Conservation (phyloP, 2,113 vertebrate species). For the Oxygymnocypris stewartii region DNA sequence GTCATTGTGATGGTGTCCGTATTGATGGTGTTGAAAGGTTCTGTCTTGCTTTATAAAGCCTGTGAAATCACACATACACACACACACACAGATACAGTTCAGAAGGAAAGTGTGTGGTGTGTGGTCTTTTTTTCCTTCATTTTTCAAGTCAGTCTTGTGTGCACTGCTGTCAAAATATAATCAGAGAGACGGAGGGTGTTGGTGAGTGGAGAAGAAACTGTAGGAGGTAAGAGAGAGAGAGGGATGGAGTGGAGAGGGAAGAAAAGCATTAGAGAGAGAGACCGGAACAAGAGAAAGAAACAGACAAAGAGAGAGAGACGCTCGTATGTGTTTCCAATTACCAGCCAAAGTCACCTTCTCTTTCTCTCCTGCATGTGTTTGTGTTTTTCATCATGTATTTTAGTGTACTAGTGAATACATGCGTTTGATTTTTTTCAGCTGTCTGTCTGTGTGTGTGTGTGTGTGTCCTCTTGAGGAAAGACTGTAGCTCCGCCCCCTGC, state of each 20-base stretch:
- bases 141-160: slow-evolving; percentile 70
- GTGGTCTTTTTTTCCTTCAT: slow-evolving; percentile 53
- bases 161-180: slow-evolving; percentile 71
- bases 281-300: slow-evolving; percentile 8
- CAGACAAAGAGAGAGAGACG: slow-evolving; percentile 66
- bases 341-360: slow-evolving; percentile 78
- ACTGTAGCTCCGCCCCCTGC: slow-evolving; percentile 50
- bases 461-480: slow-evolving; percentile 47
- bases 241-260: slow-evolving; percentile 23
- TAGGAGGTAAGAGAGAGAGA: slow-evolving; percentile 49
- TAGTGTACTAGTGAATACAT: slow-evolving; percentile 52
- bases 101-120: slow-evolving; percentile 36
- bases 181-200: slow-evolving; percentile 53
- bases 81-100: not conserved
- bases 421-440: slow-evolving; percentile 1
- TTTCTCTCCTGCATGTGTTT: slow-evolving; percentile 1
- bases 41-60: not conserved
- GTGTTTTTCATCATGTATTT: slow-evolving; percentile 24
- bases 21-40: slow-evolving; percentile 64
- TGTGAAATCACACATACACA: not conserved
- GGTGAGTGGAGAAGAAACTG: slow-evolving; percentile 14
- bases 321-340: slow-evolving; percentile 79
- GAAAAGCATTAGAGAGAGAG: not conserved
- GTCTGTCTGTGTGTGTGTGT: slow-evolving; percentile 53
- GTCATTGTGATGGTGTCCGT: slow-evolving; percentile 63